A percentile compares a stretch with the other conserved stretches of the same genome.
These are phyloP conservation scores for Paramormyrops hopkinsi DNA, from an alignment of 2,797 vertebrate genomes.

Conservation along the genomic window DNA sequence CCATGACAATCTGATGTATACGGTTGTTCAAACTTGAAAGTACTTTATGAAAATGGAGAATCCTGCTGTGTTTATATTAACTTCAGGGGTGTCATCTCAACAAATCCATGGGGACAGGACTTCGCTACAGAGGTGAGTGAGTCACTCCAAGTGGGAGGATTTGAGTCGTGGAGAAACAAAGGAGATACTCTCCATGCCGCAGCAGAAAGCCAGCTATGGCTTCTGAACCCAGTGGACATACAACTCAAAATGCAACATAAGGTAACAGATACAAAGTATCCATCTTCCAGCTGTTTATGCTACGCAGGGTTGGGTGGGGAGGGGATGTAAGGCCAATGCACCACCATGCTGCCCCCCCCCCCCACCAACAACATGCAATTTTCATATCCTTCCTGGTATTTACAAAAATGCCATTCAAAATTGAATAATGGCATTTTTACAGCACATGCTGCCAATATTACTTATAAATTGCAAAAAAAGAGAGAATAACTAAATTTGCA, in stretches of 20 bases:
- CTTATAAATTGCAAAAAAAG: neutral
- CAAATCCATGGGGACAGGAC: conserved; percentile 37
- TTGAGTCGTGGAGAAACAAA: neutral
- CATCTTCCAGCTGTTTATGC: neutral
- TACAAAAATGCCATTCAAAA: neutral
- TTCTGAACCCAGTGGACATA: neutral
- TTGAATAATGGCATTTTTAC: neutral
- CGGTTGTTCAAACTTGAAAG: neutral
- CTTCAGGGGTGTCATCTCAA: conserved; percentile 6
- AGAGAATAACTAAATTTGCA: neutral
- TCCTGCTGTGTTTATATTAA: conserved; percentile 47
- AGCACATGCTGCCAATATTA: neutral
- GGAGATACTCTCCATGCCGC: neutral
- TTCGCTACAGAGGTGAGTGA: conserved; percentile 26
- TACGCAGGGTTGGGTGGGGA: neutral
- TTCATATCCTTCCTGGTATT: neutral
- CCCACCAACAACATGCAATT: neutral
- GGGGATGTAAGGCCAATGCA: neutral
- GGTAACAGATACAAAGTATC: neutral
- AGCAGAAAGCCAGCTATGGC: neutral
- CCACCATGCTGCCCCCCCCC: neutral
- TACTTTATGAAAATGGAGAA: neutral
- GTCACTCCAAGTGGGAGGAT: conserved; percentile 24
- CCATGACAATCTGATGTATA: neutral
- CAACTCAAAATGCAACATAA: neutral